phyloP scores from a whole-genome alignment of 2,888 invertebrate genomes.

The Unio pictorum region DNA sequence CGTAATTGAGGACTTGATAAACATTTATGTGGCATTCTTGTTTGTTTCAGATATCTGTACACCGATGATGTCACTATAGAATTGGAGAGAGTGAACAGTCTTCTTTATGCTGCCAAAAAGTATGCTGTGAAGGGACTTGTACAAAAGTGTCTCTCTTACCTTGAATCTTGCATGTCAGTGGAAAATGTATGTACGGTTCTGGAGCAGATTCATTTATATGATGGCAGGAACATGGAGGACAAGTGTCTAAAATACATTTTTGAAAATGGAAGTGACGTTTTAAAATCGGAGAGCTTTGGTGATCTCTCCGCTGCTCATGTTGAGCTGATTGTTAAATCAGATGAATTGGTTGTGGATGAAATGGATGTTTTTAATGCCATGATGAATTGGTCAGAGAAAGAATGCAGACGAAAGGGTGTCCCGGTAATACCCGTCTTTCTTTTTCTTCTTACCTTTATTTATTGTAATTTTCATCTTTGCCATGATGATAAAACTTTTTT shows the following conservation, averaged over 20 bases:
- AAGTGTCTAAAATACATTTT: conserved; percentile 80
- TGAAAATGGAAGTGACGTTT: conserved; percentile 75
- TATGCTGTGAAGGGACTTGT: conserved; percentile 82
- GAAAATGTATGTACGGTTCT: conserved; percentile 74
- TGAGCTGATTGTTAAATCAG: conserved; percentile 78
- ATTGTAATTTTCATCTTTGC: too few relatives aligned
- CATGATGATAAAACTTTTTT: too few relatives aligned
- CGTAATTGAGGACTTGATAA: background rate
- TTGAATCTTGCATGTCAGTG: conserved; percentile 78
- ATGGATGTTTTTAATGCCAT: conserved; percentile 36
- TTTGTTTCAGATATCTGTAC: conserved; percentile 76
- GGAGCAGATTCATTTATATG: conserved; percentile 50
- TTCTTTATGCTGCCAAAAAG: conserved; percentile 83
- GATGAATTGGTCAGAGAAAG: conserved; percentile 42
- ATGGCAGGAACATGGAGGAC: conserved; percentile 75
- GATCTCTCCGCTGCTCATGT: conserved; percentile 80
- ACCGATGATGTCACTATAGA: conserved; percentile 77
- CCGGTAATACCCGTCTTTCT: conserved; percentile 3
- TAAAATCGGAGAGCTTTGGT: conserved; percentile 75
- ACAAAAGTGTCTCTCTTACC: conserved; percentile 79
- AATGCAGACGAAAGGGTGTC: conserved; percentile 39
- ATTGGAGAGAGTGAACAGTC: conserved; percentile 78
- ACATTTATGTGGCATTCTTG: background rate
- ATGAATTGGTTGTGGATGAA: conserved; percentile 78
- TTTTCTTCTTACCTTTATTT: background rate